Percentiles rank a stretch among this genome's conserved stretches.
Conservation (phyloP, 2,797 vertebrate species). For the Coccyzus lansbergi region DNA sequence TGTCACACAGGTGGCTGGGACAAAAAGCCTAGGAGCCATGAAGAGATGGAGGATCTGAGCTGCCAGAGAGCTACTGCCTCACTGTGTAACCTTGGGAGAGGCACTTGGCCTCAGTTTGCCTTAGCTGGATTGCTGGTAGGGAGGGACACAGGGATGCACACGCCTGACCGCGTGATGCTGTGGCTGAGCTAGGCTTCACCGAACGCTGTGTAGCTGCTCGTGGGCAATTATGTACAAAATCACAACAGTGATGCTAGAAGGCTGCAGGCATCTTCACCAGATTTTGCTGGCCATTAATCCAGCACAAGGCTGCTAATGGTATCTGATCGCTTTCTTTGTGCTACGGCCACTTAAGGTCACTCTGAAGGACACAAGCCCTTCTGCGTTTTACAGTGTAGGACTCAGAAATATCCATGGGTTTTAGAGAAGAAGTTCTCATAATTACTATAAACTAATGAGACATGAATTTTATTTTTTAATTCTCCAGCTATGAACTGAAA, state of each 20-base stretch:
- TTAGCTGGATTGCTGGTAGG: not conserved
- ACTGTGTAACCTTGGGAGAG: not conserved
- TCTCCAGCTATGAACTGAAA: not conserved
- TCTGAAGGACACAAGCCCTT: constrained; percentile 8
- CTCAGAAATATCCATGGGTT: no score
- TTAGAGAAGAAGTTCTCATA: not conserved
- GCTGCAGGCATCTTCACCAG: constrained; percentile 12
- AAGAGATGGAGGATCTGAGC: not conserved
- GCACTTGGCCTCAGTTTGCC: not conserved
- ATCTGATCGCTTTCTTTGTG: not conserved
- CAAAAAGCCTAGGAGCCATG: not conserved
- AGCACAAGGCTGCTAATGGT: constrained; percentile 36
- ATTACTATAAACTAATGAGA: not conserved
- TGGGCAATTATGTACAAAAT: constrained; percentile 6
- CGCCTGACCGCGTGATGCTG: not conserved
- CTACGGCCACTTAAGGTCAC: not conserved
- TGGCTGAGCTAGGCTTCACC: not conserved
- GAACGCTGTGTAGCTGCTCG: not conserved
- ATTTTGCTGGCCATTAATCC: constrained; percentile 28
- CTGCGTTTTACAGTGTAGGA: not conserved
- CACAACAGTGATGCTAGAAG: not conserved
- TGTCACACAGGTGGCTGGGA: not conserved
- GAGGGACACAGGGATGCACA: fast-evolving
- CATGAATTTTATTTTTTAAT: not conserved
- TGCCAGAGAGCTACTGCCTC: not conserved